These are phyloP conservation scores for Lypha dubia DNA, from an alignment of 2,888 invertebrate species.

Conservation along the genomic window DNA sequence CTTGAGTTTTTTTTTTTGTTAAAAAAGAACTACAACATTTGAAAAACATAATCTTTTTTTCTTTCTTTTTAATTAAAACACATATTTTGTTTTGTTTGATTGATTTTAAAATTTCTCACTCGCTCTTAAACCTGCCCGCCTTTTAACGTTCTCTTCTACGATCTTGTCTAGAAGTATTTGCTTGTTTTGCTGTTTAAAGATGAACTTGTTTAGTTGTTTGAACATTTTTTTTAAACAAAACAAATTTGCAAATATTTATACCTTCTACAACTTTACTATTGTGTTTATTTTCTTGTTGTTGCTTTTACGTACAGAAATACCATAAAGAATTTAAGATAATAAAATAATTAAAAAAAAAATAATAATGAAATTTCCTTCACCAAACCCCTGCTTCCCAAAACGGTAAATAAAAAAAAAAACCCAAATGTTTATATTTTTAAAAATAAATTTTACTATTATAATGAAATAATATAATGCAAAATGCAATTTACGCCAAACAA, in stretches of 20 bases:
- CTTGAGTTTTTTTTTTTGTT: conserved; percentile 11
- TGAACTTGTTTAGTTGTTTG: background rate
- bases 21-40: conserved; percentile 81
- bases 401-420: conserved; percentile 36
- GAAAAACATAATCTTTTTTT: conserved; percentile 79
- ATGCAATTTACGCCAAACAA: conserved; percentile 65
- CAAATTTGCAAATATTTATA: conserved; percentile 9
- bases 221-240: conserved; percentile 15
- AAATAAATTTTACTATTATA: conserved; percentile 15
- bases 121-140: background rate
- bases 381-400: conserved; percentile 23
- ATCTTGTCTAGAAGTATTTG: conserved; percentile 22
- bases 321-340: conserved; percentile 14
- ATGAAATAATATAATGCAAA: conserved; percentile 41
- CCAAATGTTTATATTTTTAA: conserved; percentile 29
- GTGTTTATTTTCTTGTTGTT: conserved; percentile 53
- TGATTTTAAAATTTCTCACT: background rate
- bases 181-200: conserved; percentile 42
- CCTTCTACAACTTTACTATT: conserved; percentile 24
- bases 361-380: conserved; percentile 17
- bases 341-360: conserved; percentile 30
- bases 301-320: conserved; percentile 37
- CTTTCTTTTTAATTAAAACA: conserved; percentile 22
- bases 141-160: background rate
- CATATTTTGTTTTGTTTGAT: conserved; percentile 26